Percentiles rank a stretch among this genome's conserved stretches.
Evolutionary conservation across 2,113 vertebrate genomes (phyloP).

Genomic region (Takifugu bimaculatus): DNA sequence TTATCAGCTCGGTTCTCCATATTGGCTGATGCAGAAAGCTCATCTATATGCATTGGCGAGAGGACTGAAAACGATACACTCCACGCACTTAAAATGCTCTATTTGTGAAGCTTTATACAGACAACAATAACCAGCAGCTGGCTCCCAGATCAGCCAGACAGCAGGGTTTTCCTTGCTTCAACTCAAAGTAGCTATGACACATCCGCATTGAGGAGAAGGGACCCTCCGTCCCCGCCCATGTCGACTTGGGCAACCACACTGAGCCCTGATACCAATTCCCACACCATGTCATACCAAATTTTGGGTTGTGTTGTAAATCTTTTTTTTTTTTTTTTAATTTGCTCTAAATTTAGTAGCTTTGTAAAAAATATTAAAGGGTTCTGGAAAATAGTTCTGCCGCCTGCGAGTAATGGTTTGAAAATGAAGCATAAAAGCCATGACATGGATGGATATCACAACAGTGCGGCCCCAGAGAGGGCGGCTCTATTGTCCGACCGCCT

Average conservation of each 20-base stretch:
- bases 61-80: neutral
- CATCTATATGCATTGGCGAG: no score
- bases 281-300: no score
- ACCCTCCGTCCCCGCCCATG: slow-evolving; percentile 8
- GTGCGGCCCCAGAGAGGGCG: slow-evolving; percentile 9
- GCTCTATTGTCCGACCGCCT: neutral
- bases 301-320: no score
- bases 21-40: no score
- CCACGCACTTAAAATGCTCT: slow-evolving; percentile 8
- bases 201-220: slow-evolving; percentile 17
- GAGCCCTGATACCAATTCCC: slow-evolving; percentile 1
- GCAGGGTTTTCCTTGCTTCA: slow-evolving; percentile 23
- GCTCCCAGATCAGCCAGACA: slow-evolving; percentile 35
- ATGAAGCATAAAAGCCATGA: neutral
- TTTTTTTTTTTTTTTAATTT: no score
- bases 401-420: no score
- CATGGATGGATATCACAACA: slow-evolving; percentile 7
- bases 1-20: no score
- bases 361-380: no score
- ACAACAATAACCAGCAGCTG: slow-evolving; percentile 34
- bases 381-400: no score
- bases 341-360: neutral
- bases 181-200: slow-evolving; percentile 49
- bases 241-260: slow-evolving; percentile 34
- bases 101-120: slow-evolving; percentile 22